Evolutionary conservation across 2,888 invertebrate species (phyloP).

Genomic region (Cephus spinipes): DNA sequence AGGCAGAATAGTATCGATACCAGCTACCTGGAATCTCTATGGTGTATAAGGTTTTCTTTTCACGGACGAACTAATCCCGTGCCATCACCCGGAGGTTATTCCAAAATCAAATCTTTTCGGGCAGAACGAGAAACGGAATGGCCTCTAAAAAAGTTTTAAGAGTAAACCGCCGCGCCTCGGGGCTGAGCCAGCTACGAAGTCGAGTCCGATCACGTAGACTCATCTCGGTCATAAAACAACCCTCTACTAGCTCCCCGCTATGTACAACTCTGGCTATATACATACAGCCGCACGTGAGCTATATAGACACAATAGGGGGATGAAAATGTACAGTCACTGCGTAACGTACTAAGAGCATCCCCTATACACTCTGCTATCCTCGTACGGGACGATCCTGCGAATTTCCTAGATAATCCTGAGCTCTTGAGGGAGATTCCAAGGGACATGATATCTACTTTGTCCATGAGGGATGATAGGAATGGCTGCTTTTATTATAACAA

Average conservation of each 20-base stretch:
- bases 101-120: conserved; percentile 33
- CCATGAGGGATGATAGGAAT: neutral
- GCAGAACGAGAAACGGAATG: conserved; percentile 32
- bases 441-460: neutral
- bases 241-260: conserved; percentile 15
- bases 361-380: neutral
- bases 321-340: neutral
- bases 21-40: neutral
- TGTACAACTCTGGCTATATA: neutral
- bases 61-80: neutral
- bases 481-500: neutral
- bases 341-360: neutral
- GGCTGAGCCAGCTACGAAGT: conserved; percentile 19
- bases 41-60: neutral
- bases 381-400: neutral
- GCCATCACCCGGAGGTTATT: neutral
- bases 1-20: neutral
- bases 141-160: conserved; percentile 49
- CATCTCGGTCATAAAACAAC: conserved; percentile 54
- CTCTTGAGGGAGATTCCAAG: neutral
- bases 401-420: neutral
- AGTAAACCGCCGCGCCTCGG: conserved; percentile 25
- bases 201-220: conserved; percentile 62
- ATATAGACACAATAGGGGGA: neutral
- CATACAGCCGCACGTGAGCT: neutral